These are phyloP conservation scores for Protonemura montana DNA, from an alignment of 2,888 invertebrate genomes.

Conservation along the genomic window DNA sequence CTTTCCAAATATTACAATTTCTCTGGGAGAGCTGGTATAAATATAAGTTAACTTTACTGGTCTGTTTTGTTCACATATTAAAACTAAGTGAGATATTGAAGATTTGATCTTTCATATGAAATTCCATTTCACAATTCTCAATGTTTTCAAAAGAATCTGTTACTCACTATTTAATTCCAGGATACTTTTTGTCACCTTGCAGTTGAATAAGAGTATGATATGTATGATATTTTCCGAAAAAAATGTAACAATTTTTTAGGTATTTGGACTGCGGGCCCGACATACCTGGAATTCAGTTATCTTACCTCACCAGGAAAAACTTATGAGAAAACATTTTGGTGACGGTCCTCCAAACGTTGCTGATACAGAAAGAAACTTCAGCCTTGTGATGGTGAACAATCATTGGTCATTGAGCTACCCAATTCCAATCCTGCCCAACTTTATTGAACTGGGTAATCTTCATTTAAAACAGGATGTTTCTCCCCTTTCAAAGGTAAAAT, in stretches of 20 bases:
- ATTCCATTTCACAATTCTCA: no score
- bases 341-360: conserved; percentile 17
- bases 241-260: not conserved
- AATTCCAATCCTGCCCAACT: conserved; percentile 47
- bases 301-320: not conserved
- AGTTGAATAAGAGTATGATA: no score
- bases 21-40: no score
- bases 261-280: not conserved
- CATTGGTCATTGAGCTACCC: conserved; percentile 39
- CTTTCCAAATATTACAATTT: no score
- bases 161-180: no score
- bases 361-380: conserved; percentile 48
- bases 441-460: conserved; percentile 48
- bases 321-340: conserved; percentile 43
- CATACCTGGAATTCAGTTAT: not conserved
- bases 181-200: no score
- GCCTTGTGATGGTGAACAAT: conserved; percentile 50
- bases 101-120: no score
- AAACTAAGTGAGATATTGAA: no score
- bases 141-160: no score
- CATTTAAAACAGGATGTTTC: conserved; percentile 14
- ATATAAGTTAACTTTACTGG: no score
- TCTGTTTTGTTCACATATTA: no score
- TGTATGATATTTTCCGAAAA: no score
- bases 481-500: conserved; percentile 38